Conservation (phyloP, 2,888 invertebrate species). For the Rapana venosa region DNA sequence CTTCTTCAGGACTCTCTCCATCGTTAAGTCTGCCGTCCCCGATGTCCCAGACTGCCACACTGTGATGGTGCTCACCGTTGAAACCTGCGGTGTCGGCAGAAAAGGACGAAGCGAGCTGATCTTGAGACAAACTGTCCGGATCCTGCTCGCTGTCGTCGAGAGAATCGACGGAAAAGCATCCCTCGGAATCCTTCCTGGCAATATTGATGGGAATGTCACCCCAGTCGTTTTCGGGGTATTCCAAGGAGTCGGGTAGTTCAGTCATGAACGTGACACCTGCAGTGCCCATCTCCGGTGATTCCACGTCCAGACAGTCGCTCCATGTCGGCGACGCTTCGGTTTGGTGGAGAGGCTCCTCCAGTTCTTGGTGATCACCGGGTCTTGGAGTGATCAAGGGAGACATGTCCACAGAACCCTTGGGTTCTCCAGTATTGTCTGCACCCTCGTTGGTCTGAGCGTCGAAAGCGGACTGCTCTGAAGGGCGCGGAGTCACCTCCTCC, state of each 20-base stretch:
- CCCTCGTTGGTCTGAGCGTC: background rate
- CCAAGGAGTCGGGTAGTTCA: background rate
- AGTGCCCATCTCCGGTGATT: background rate
- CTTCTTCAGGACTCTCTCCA: background rate
- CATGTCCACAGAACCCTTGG: background rate
- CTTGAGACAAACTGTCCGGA: background rate
- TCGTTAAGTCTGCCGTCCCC: background rate
- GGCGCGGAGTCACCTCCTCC: background rate
- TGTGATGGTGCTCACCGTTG: background rate
- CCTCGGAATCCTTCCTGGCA: background rate
- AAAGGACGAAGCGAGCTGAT: background rate
- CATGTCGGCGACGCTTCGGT: background rate
- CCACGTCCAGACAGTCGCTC: background rate
- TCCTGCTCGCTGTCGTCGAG: slow-evolving; percentile 42
- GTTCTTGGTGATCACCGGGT: background rate
- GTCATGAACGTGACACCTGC: background rate
- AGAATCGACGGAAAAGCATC: slow-evolving; percentile 46
- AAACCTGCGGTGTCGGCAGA: background rate
- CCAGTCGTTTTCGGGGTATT: background rate
- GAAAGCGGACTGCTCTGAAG: background rate
- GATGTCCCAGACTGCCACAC: background rate
- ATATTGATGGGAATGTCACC: background rate
- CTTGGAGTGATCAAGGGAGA: background rate
- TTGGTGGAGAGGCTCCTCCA: background rate
- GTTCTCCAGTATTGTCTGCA: background rate